phyloP scores from a whole-genome alignment of 2,888 invertebrate genomes.

The Antheraea assamensis region DNA sequence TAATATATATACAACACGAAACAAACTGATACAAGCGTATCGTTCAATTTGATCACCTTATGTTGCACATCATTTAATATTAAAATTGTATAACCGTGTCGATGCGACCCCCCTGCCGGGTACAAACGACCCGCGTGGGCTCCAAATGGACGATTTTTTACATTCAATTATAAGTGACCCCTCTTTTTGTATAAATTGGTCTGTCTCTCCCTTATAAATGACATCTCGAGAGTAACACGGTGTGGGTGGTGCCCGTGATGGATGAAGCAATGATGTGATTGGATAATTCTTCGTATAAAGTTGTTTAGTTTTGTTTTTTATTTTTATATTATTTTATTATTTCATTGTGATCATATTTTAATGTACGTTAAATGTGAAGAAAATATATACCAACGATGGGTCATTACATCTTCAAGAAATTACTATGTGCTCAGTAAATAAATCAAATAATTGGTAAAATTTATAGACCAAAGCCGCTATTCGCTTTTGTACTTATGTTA shows the following conservation, averaged over 20 bases:
- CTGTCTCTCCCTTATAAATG: conserved; percentile 76
- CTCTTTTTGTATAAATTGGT: conserved; percentile 75
- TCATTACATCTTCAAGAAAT: no score
- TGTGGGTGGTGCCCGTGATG: conserved; percentile 69
- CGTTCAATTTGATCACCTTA: conserved; percentile 46
- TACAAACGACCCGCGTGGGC: conserved; percentile 37
- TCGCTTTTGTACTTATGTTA: no score
- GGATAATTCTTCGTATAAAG: conserved; percentile 31
- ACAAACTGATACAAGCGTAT: conserved; percentile 30
- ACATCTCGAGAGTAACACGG: conserved; percentile 58
- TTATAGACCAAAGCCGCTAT: no score
- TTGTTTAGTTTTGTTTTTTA: neutral
- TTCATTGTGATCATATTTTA: neutral
- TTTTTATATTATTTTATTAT: neutral
- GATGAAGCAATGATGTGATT: conserved; percentile 57
- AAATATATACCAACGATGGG: no score
- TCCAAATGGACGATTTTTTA: conserved; percentile 72
- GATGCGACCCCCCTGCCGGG: conserved; percentile 38
- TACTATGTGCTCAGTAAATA: no score
- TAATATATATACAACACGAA: conserved; percentile 26
- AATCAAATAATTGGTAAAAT: no score
- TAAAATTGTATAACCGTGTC: conserved; percentile 66
- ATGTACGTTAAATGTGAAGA: neutral
- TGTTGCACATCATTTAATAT: conserved; percentile 66
- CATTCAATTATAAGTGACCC: conserved; percentile 77